These are phyloP conservation scores for Apis dorsata DNA, from an alignment of 1,140 invertebrate genomes.

Conservation along the genomic window DNA sequence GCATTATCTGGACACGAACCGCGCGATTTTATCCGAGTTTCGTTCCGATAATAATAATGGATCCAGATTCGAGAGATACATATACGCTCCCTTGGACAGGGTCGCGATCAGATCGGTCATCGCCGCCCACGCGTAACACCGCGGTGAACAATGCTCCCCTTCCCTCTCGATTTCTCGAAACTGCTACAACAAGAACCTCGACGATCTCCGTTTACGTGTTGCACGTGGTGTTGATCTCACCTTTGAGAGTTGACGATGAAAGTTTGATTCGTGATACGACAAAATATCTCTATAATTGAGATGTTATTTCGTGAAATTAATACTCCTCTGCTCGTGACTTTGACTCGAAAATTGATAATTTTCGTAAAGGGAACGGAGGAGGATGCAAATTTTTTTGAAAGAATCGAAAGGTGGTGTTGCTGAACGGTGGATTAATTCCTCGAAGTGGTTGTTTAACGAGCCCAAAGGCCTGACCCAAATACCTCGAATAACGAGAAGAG, in stretches of 20 bases:
- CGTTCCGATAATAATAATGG: constrained; percentile 51
- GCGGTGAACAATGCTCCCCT: constrained; percentile 53
- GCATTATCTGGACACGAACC: constrained; percentile 54
- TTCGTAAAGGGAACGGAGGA: too few species aligned
- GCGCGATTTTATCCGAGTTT: constrained; percentile 61
- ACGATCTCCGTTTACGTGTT: background rate
- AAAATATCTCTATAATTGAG: too few species aligned
- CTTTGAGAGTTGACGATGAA: background rate
- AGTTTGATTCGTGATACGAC: too few species aligned
- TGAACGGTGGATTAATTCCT: background rate
- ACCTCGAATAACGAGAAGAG: constrained; percentile 12
- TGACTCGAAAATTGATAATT: too few species aligned
- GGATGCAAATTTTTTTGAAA: too few species aligned
- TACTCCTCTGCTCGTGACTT: too few species aligned
- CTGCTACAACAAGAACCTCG: background rate
- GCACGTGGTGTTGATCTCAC: constrained; percentile 1
- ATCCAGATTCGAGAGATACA: background rate
- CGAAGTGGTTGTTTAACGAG: background rate
- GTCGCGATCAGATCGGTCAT: constrained; percentile 60
- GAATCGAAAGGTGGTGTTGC: too few species aligned
- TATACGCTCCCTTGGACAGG: constrained; percentile 45
- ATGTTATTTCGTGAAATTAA: too few species aligned
- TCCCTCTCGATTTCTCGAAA: constrained; percentile 10
- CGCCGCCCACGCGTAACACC: constrained; percentile 31
- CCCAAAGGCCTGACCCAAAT: constrained; percentile 13